Evolutionary conservation across 1,140 invertebrate species (phyloP).

Genomic region (Aphidius ervi): DNA sequence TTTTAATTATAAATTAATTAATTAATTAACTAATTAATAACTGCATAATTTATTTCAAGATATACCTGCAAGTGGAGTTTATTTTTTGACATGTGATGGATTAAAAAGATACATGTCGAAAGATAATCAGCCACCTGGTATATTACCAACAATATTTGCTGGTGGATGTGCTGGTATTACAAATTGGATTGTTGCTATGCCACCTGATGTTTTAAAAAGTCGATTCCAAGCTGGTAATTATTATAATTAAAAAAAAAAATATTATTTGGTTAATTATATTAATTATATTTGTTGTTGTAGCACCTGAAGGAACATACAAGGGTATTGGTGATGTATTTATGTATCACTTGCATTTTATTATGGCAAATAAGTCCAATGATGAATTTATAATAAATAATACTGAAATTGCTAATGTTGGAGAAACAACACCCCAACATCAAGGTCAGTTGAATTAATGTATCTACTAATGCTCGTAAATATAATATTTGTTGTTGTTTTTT

Average conservation of each 20-base stretch:
- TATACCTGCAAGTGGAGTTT: slow-evolving; percentile 94
- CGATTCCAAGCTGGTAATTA: slow-evolving; percentile 84
- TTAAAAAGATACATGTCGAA: slow-evolving; percentile 71
- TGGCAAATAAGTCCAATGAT: too few relatives aligned
- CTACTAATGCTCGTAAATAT: too few relatives aligned
- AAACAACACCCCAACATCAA: too few relatives aligned
- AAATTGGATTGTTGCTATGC: slow-evolving; percentile 96
- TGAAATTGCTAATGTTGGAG: too few relatives aligned
- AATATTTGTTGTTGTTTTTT: too few relatives aligned
- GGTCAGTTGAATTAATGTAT: too few relatives aligned
- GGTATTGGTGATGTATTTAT: slow-evolving; percentile 70
- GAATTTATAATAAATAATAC: too few relatives aligned
- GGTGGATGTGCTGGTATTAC: slow-evolving; percentile 94
- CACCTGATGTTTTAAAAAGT: slow-evolving; percentile 96
- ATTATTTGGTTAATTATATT: too few relatives aligned
- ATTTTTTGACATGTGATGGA: slow-evolving; percentile 95
- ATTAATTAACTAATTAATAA: too few relatives aligned
- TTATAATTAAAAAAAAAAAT: too few relatives aligned
- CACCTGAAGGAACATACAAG: slow-evolving; percentile 74
- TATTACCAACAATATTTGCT: slow-evolving; percentile 79
- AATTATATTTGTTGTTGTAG: slow-evolving; percentile 46
- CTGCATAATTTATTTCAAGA: too few relatives aligned
- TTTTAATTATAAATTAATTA: too few relatives aligned
- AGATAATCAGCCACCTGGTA: slow-evolving; percentile 60
- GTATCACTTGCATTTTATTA: slow-evolving; percentile 68